Evolutionary conservation across 1,140 invertebrate species (phyloP).

Genomic region (Belonocnema kinseyi): DNA sequence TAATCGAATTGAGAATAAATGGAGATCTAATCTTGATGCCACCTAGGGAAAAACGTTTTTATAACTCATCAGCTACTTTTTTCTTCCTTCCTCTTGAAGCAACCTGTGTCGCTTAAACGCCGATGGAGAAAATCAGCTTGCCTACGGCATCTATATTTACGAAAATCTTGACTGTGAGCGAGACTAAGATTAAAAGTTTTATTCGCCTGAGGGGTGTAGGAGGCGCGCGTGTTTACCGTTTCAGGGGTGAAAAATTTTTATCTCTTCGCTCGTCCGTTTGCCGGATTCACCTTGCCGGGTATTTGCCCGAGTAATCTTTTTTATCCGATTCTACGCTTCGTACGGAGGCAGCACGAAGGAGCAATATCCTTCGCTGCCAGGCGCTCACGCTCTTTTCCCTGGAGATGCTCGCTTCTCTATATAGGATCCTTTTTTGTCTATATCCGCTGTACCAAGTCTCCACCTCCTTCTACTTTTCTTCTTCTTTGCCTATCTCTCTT

Average conservation of each 20-base stretch:
- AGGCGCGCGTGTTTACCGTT: conserved; percentile 29
- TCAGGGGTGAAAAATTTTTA: conserved; percentile 45
- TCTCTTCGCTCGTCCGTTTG: conserved; percentile 37
- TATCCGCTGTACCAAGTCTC: conserved; percentile 36
- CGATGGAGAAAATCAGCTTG: conserved; percentile 8
- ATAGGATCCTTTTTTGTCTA: conserved; percentile 25
- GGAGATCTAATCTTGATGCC: conserved; percentile 5
- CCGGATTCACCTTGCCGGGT: conserved; percentile 43
- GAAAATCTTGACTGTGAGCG: conserved; percentile 18
- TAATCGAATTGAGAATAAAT: neutral
- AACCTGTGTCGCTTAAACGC: conserved; percentile 12
- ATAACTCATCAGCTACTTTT: neutral
- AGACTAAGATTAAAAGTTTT: conserved; percentile 35
- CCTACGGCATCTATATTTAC: conserved; percentile 25
- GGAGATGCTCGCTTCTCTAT: conserved; percentile 27
- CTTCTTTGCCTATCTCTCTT: neutral
- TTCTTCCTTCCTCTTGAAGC: neutral
- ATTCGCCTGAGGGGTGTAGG: conserved; percentile 18
- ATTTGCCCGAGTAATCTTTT: conserved; percentile 54
- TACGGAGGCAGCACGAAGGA: conserved; percentile 45
- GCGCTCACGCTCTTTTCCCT: conserved; percentile 35
- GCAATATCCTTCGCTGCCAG: conserved; percentile 48
- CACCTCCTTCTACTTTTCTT: conserved; percentile 19
- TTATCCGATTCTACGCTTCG: conserved; percentile 47
- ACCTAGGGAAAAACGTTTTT: conserved; percentile 6